Evolutionary conservation across 2,888 invertebrate genomes (phyloP).

Genomic region (Nomada ferruginata): DNA sequence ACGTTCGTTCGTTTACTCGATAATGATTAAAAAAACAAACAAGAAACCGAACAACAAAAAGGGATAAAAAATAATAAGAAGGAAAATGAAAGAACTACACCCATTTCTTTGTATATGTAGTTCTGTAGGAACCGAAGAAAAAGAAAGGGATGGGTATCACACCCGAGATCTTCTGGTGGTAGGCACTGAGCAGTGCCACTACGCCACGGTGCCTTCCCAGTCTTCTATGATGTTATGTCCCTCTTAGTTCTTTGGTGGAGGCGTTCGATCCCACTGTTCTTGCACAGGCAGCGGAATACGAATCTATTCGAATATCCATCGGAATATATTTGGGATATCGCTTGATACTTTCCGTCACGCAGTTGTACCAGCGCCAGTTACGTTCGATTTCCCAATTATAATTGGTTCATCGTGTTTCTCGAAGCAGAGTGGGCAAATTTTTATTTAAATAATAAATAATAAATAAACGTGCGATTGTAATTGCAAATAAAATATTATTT

Average conservation of each 20-base stretch:
- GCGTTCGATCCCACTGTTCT: no score
- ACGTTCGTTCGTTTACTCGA: background rate
- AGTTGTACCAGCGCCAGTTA: slow-evolving; percentile 22
- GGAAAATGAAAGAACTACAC: background rate
- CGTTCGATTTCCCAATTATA: slow-evolving; percentile 7
- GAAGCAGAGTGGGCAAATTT: background rate
- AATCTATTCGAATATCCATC: slow-evolving; percentile 5
- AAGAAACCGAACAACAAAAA: background rate
- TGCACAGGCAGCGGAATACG: no score
- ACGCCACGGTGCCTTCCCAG: no score
- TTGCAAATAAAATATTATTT: slow-evolving; percentile 3
- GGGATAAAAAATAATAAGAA: background rate
- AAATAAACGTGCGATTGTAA: background rate
- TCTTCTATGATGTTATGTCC: no score
- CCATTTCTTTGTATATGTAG: slow-evolving; percentile 25
- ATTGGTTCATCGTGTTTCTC: background rate
- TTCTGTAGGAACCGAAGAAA: background rate
- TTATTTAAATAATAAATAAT: no score
- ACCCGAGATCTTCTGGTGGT: no score
- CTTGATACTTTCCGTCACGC: slow-evolving; percentile 29
- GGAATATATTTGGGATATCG: slow-evolving; percentile 15
- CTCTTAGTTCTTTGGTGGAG: no score
- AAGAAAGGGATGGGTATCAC: no score
- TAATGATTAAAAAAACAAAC: background rate
- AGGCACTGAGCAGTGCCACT: no score